Evolutionary conservation across 2,113 vertebrate species (phyloP).

Genomic region (Eulemur macaco): DNA sequence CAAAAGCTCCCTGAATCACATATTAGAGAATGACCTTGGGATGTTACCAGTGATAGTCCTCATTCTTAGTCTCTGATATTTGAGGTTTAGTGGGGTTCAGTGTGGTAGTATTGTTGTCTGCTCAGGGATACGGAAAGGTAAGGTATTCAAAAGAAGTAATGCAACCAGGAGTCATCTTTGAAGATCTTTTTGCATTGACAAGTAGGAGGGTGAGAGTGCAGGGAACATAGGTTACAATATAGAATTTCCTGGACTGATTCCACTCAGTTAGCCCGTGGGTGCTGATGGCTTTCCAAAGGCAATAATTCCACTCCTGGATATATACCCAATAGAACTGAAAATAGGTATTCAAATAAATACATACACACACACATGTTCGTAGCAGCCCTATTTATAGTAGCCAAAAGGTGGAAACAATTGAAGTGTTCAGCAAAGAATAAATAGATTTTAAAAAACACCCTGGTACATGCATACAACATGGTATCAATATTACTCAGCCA

Average conservation of each 20-base stretch:
- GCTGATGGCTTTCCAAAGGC: background rate
- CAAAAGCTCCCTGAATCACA: background rate
- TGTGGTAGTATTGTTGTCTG: background rate
- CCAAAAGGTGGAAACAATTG: background rate
- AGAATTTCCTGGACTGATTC: background rate
- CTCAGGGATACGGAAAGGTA: background rate
- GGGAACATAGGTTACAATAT: background rate
- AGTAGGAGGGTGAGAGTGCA: accelerated
- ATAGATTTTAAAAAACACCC: background rate
- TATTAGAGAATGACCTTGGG: background rate
- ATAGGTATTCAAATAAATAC: background rate
- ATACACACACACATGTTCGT: background rate
- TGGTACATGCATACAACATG: background rate
- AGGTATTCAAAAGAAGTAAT: background rate
- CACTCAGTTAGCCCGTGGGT: background rate
- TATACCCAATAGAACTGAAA: background rate
- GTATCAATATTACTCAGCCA: background rate
- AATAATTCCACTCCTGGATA: background rate
- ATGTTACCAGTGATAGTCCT: background rate
- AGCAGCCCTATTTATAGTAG: background rate
- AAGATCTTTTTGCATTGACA: background rate
- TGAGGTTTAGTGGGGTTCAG: background rate
- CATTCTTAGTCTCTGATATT: background rate
- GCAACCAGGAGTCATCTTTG: background rate
- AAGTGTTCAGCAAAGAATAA: background rate